These are phyloP conservation scores for Lasiommata megera DNA, from an alignment of 2,888 invertebrate genomes.

Conservation along the genomic window DNA sequence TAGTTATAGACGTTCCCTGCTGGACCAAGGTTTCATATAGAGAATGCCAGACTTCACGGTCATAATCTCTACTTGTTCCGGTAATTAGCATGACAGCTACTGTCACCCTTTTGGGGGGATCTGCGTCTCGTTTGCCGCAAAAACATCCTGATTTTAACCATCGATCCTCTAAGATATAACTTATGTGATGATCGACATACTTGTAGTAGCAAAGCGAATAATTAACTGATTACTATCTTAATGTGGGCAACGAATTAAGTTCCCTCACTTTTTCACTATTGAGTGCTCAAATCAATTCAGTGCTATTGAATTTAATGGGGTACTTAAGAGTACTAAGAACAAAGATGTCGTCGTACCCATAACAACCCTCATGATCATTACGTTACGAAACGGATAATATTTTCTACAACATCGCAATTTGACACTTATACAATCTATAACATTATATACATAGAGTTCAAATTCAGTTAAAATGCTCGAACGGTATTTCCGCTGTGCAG, in stretches of 20 bases:
- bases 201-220: too few relatives aligned
- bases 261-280: neutral
- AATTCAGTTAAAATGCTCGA: constrained; percentile 11
- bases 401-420: neutral
- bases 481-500: constrained; percentile 60
- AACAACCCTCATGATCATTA: constrained; percentile 22
- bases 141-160: too few relatives aligned
- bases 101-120: too few relatives aligned
- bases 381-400: constrained; percentile 7
- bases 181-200: too few relatives aligned
- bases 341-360: constrained; percentile 21
- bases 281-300: constrained; percentile 7
- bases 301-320: constrained; percentile 13
- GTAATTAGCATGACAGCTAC: too few relatives aligned
- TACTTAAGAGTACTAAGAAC: constrained; percentile 20
- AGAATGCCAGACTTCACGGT: too few relatives aligned
- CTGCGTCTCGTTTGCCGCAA: too few relatives aligned
- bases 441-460: constrained; percentile 5
- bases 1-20: too few relatives aligned
- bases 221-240: neutral
- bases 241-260: neutral
- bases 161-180: too few relatives aligned
- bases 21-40: too few relatives aligned
- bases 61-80: too few relatives aligned
- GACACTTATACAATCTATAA: neutral